These are phyloP conservation scores for Scaeva pyrastri DNA, from an alignment of 2,888 invertebrate genomes.

Conservation along the genomic window DNA sequence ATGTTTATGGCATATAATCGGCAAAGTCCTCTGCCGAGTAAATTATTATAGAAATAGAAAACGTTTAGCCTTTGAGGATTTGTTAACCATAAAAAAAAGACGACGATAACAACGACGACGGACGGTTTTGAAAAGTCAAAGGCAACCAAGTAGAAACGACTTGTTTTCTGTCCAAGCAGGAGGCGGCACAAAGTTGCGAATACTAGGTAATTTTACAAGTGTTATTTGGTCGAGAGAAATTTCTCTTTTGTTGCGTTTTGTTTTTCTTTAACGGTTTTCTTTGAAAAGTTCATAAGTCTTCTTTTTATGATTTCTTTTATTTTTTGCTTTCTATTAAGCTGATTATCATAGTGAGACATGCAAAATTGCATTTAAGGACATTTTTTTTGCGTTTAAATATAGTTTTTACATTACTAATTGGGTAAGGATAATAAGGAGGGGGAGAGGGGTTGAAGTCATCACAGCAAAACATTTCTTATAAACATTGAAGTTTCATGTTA, in stretches of 20 bases:
- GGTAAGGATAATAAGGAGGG: too few species aligned
- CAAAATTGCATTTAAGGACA: too few species aligned
- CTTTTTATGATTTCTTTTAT: background rate
- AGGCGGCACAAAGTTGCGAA: background rate
- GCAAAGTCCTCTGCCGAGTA: background rate
- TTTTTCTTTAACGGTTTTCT: background rate
- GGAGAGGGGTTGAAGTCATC: too few species aligned
- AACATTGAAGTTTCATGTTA: too few species aligned
- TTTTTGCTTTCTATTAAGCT: background rate
- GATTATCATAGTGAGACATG: too few species aligned
- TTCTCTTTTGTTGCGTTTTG: background rate
- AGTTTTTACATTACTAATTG: too few species aligned
- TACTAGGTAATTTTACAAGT: background rate
- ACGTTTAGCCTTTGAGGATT: conserved; percentile 10
- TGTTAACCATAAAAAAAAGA: background rate
- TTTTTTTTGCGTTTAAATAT: too few species aligned
- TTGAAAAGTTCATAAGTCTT: background rate
- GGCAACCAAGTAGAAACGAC: background rate
- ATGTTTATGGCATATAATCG: conserved; percentile 18
- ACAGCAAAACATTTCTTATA: too few species aligned
- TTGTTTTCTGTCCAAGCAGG: background rate
- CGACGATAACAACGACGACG: too few species aligned
- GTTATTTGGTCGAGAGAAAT: background rate
- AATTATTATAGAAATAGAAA: conserved; percentile 9
- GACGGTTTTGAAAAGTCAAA: conserved; percentile 1